Base-by-base conservation (phyloP, 2,888 invertebrate species). In the Apoda limacodes region DNA sequence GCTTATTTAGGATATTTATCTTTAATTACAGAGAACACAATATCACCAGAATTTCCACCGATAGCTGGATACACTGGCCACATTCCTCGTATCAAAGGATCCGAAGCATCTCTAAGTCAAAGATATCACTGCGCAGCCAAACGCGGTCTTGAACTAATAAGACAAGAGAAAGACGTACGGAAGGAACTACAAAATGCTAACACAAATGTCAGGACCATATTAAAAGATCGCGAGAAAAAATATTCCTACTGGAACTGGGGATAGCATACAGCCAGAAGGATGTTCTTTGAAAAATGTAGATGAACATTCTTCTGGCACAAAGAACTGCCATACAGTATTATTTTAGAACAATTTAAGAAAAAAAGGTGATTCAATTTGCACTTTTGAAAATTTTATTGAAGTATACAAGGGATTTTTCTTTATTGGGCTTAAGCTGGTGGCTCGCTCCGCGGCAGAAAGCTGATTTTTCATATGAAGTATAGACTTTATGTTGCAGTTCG, bases 51-150 rank as follows among this genome's bases (percentile, higher is more conserved):
- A 52, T 83, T 82, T 46, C 88, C 88, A 11, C 88, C 88, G 9
- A 88, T 88, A 46, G 86, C 88, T 1, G 88, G 89, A 5, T 88
- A 89, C 60, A 88, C 89, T 0, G 89, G 88, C 3, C 88, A 88
- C 55, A 88, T 89, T 37, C 88, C 88, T 3, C 78, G 86, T 25
- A 84, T 88, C 29, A 86, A 83, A 50, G 86, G 86, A 9, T 83
- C 83, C 1, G 88, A 88, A 55, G 84, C 85, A 1, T 87, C 87
- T 0, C 70, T 88, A n/a, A 88, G 88, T 35, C 85, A 86, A 52
- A 63, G 88, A 37, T 88, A 87, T 55, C 84, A 86, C 40, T 85
- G 85, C 48, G 87, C 87, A 1, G 88, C 87, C 3, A 85, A 82
- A 59, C 82, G 83, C 17, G 87, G 88, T 6, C 59, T 88, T 10